Evolutionary conservation across 1,140 invertebrate genomes (phyloP).

Genomic region (Lordiphosa clarofinis): DNA sequence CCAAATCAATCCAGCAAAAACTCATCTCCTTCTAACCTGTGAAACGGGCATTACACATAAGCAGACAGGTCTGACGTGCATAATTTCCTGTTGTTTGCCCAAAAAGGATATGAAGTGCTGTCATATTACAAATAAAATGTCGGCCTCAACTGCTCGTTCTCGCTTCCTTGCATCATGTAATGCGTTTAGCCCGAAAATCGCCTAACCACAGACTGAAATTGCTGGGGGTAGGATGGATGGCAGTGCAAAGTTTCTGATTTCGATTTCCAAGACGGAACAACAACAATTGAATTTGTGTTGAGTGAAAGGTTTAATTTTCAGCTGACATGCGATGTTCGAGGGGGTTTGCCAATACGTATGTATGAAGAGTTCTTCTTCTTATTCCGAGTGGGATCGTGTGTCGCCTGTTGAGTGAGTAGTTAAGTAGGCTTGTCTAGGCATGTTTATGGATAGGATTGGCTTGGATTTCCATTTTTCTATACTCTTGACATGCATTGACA

Average conservation of each 20-base stretch:
- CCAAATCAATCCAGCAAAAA: slow-evolving; percentile 2
- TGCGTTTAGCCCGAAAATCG: slow-evolving; percentile 51
- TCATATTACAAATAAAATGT: slow-evolving; percentile 71
- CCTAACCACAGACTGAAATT: slow-evolving; percentile 19
- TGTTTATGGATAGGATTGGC: slow-evolving; percentile 46
- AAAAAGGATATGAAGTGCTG: slow-evolving; percentile 66
- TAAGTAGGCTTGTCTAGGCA: slow-evolving; percentile 64
- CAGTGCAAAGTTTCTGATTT: slow-evolving; percentile 55
- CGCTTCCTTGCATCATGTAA: slow-evolving; percentile 28
- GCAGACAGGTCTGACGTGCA: slow-evolving; percentile 67
- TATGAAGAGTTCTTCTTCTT: slow-evolving; percentile 6
- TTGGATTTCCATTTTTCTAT: slow-evolving; percentile 59
- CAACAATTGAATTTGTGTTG: slow-evolving; percentile 55
- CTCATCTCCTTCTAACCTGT: slow-evolving; percentile 8
- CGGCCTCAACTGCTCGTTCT: slow-evolving; percentile 42
- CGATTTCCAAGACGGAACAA: slow-evolving; percentile 46
- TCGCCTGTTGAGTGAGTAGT: slow-evolving; percentile 61
- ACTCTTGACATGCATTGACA: slow-evolving; percentile 70
- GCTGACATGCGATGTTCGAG: slow-evolving; percentile 46
- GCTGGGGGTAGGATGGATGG: slow-evolving; percentile 14
- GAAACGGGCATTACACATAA: slow-evolving; percentile 51
- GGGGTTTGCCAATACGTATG: background rate
- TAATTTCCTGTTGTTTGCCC: slow-evolving; percentile 61
- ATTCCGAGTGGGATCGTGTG: slow-evolving; percentile 29
- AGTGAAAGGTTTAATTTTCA: slow-evolving; percentile 70